Conservation (phyloP, 2,888 invertebrate species). For the Agriopis marginaria region DNA sequence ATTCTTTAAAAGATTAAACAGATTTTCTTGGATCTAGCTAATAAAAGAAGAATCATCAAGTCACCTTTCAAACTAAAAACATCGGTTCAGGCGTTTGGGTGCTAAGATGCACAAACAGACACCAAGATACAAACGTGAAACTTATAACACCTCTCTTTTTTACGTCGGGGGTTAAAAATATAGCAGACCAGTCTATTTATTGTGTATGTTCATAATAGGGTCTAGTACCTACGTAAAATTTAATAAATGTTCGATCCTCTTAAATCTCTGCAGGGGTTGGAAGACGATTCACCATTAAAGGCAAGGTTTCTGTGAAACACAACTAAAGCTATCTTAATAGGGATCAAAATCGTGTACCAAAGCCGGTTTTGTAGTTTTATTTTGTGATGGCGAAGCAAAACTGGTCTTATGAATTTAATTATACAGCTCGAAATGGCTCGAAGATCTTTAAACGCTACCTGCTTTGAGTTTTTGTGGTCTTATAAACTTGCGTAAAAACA, state of each 20-base stretch:
- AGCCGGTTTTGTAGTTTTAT: conserved; percentile 57
- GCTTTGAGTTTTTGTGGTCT: conserved; percentile 78
- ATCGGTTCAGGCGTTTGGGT: too few relatives aligned
- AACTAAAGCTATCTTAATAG: conserved; percentile 53
- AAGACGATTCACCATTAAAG: conserved; percentile 46
- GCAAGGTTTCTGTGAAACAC: conserved; percentile 46
- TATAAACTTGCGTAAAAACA: conserved; percentile 78
- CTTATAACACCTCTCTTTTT: too few relatives aligned
- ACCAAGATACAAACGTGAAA: too few relatives aligned
- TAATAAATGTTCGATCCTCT: conserved; percentile 59
- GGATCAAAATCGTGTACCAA: conserved; percentile 65
- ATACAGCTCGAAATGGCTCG: conserved; percentile 75
- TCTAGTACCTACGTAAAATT: not conserved
- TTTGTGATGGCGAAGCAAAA: conserved; percentile 64
- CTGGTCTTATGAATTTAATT: conserved; percentile 69
- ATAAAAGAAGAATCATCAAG: too few relatives aligned
- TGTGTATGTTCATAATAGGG: too few relatives aligned
- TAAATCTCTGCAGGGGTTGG: conserved; percentile 76
- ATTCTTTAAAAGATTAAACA: too few relatives aligned
- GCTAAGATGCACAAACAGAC: too few relatives aligned
- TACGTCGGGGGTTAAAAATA: too few relatives aligned
- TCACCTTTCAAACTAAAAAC: too few relatives aligned
- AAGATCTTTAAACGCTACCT: conserved; percentile 69
- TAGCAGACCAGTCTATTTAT: too few relatives aligned
- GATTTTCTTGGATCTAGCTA: too few relatives aligned